Evolutionary conservation across 2,888 invertebrate species (phyloP).

Genomic region (Drosophila recens): DNA sequence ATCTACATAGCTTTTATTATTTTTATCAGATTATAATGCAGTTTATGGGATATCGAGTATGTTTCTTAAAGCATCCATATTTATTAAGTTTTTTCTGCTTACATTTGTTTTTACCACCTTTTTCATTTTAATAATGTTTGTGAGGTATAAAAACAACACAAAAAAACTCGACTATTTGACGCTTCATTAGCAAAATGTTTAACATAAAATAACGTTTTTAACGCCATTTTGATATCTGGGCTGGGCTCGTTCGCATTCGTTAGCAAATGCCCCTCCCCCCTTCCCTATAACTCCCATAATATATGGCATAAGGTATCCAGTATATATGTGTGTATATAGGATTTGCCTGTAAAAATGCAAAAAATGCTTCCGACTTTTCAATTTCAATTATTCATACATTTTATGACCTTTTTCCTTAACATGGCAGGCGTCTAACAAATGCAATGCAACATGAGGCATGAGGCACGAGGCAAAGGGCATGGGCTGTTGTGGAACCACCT

Average conservation of each 20-base stretch:
- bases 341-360: slow-evolving; percentile 42
- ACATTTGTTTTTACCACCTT: no score
- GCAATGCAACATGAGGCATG: slow-evolving; percentile 43
- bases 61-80: no score
- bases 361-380: slow-evolving; percentile 83
- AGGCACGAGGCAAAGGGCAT: background rate
- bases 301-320: slow-evolving; percentile 4
- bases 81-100: no score
- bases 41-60: no score
- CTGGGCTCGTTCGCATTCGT: no score
- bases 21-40: background rate
- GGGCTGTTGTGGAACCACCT: slow-evolving; percentile 43
- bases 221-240: slow-evolving; percentile 64
- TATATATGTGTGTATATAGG: background rate
- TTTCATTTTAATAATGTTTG: no score
- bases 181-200: slow-evolving; percentile 73
- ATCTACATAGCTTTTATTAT: background rate
- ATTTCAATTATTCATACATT: slow-evolving; percentile 83
- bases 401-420: slow-evolving; percentile 79
- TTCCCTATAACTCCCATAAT: background rate
- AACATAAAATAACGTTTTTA: slow-evolving; percentile 75
- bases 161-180: slow-evolving; percentile 20
- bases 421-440: slow-evolving; percentile 59
- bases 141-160: slow-evolving; percentile 6
- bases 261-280: background rate